A percentile compares a stretch with the other conserved stretches of the same genome.
phyloP scores from a whole-genome alignment of 2,113 vertebrate species.

The Triplophysa tibetana region DNA sequence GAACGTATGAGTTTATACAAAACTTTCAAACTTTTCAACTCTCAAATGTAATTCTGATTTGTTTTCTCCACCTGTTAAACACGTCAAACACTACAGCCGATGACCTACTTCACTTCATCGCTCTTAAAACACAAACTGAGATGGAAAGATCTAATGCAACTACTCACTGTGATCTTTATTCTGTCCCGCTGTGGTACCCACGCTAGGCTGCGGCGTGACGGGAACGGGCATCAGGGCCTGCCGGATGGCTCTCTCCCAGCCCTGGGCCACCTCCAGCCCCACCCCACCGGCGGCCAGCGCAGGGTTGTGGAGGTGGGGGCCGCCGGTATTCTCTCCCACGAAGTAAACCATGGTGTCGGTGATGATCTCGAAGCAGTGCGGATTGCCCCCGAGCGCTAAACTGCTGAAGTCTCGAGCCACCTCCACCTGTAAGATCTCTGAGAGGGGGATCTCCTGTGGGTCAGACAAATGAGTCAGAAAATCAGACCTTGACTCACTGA shows the following conservation, averaged over 20 bases:
- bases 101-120: background rate
- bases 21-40: too few species aligned
- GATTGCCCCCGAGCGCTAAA: constrained; percentile 87
- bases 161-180: constrained; percentile 96
- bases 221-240: constrained; percentile 99
- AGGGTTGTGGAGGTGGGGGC: constrained; percentile 81
- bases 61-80: background rate
- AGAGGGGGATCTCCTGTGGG: constrained; percentile 93
- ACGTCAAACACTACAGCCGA: background rate
- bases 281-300: constrained; percentile 89
- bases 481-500: constrained; percentile 19
- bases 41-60: too few species aligned
- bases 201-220: constrained; percentile 92
- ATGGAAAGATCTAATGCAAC: background rate
- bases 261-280: constrained; percentile 90
- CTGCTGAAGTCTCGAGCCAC: constrained; percentile 84
- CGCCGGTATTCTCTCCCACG: constrained; percentile 92
- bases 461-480: constrained; percentile 62
- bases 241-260: constrained; percentile 97
- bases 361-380: constrained; percentile 98
- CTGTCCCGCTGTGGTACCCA: constrained; percentile 84
- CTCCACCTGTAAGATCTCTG: constrained; percentile 96
- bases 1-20: too few species aligned
- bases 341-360: constrained; percentile 97
- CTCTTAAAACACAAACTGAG: background rate